Conservation (phyloP, 2,797 vertebrate species). For the Stomatorhinus walkeri region DNA sequence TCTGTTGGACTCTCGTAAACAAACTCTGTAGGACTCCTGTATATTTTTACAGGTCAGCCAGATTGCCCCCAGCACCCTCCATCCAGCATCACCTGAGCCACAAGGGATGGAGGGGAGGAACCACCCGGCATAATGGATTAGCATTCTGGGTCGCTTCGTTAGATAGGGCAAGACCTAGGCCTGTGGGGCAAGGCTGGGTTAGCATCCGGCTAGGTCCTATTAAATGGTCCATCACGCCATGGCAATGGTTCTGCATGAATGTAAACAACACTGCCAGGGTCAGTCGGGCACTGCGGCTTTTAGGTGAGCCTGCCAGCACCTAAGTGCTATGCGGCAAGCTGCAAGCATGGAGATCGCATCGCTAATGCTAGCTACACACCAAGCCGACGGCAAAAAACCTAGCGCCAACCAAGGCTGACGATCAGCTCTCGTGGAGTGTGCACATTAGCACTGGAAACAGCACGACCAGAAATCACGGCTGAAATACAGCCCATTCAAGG, state of each 20-base stretch:
- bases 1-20: constrained; percentile 20
- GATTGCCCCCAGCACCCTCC: neutral
- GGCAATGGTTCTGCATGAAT: neutral
- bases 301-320: neutral
- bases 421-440: neutral
- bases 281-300: neutral
- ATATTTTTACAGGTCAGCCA: constrained; percentile 14
- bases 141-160: neutral
- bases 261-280: neutral
- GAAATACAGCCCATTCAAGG: neutral
- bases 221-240: neutral
- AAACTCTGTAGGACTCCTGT: constrained; percentile 22
- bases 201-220: neutral
- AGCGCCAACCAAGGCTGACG: neutral
- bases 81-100: neutral
- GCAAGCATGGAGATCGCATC: neutral
- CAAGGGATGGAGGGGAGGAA: neutral
- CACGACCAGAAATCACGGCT: neutral
- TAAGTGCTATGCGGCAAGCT: neutral
- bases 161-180: neutral
- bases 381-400: neutral
- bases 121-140: neutral
- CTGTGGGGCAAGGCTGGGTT: neutral
- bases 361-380: neutral
- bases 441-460: neutral